phyloP scores from a whole-genome alignment of 2,888 invertebrate species.

The Microctonus aethiopoides region DNA sequence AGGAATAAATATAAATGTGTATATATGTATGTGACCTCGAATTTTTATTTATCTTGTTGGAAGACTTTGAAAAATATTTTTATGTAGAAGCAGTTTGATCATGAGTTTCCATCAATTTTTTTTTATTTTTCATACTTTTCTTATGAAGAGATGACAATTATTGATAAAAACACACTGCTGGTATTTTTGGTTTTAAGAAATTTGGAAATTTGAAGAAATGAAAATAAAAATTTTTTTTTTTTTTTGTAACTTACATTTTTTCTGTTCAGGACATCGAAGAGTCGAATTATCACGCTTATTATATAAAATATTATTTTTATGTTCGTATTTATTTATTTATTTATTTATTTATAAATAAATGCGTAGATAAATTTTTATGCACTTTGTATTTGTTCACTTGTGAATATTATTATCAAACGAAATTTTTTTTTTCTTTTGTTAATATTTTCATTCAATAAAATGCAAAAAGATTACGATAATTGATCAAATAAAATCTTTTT shows the following conservation, averaged over 20 bases:
- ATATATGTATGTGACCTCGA: neutral
- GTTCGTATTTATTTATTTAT: neutral
- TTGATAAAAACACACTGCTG: neutral
- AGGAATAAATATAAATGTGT: neutral
- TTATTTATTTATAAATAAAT: neutral
- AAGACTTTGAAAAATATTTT: conserved; percentile 7
- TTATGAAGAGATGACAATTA: neutral
- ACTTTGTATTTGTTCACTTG: neutral
- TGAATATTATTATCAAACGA: neutral
- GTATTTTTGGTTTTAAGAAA: neutral
- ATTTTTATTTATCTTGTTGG: neutral
- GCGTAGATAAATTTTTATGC: neutral
- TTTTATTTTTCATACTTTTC: neutral
- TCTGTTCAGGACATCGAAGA: conserved; percentile 54
- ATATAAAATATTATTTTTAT: neutral
- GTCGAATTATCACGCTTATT: conserved; percentile 38
- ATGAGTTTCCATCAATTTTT: neutral
- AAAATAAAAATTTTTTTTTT: neutral
- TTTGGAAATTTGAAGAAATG: neutral
- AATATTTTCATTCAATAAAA: too few relatives aligned
- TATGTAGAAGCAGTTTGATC: neutral
- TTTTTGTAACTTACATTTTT: conserved; percentile 55
- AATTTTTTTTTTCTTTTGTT: neutral
- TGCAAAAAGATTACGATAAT: neutral
- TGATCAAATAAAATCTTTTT: neutral